phyloP scores from a whole-genome alignment of 2,113 vertebrate genomes.

The Orcinus orca region DNA sequence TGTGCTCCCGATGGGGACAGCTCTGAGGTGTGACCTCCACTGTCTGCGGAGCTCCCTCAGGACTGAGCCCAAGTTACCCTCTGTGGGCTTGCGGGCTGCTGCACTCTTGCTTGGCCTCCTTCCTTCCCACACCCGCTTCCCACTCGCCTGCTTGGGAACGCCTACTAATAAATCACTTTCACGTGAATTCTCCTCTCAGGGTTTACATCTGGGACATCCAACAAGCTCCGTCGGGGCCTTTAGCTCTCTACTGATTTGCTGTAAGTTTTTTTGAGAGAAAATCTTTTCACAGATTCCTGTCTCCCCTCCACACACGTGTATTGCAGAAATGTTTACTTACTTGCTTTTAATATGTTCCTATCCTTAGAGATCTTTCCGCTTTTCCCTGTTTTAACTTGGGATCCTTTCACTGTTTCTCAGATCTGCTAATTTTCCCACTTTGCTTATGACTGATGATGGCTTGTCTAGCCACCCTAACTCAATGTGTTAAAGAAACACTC shows the following conservation, averaged over 20 bases:
- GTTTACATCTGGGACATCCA: neutral
- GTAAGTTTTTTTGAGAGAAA: neutral
- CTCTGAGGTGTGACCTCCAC: neutral
- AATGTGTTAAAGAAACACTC: neutral
- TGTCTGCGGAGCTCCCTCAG: neutral
- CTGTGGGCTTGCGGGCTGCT: neutral
- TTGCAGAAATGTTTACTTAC: conserved; percentile 10
- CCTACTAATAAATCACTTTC: neutral
- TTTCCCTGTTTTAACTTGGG: neutral
- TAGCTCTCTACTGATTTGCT: neutral
- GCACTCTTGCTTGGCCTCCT: neutral
- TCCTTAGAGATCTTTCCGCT: neutral
- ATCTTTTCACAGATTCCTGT: neutral
- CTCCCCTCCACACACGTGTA: neutral
- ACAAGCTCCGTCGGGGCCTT: neutral
- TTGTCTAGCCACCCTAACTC: neutral
- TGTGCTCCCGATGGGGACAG: neutral
- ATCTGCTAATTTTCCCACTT: neutral
- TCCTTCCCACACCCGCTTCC: neutral
- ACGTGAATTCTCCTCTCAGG: neutral
- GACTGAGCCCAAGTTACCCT: neutral
- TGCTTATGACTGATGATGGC: conserved; percentile 7
- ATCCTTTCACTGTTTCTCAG: neutral
- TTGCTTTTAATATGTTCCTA: neutral
- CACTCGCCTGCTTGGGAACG: neutral